Evolutionary conservation across 2,113 vertebrate genomes (phyloP).

Genomic region (Neolamprologus tretocephalus): DNA sequence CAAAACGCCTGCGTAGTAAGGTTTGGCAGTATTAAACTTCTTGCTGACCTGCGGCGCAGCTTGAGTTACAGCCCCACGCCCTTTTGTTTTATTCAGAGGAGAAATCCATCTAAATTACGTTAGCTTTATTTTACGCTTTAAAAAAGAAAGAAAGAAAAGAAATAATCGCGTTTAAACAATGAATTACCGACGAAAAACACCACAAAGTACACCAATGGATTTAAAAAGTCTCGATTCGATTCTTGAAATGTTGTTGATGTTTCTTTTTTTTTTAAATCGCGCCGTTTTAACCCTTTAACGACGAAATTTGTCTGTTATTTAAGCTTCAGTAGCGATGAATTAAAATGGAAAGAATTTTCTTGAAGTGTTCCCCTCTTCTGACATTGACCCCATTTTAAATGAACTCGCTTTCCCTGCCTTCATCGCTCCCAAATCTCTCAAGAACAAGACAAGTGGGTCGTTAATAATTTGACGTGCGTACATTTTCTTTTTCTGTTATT

Average conservation of each 20-base stretch:
- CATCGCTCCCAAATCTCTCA: conserved; percentile 17
- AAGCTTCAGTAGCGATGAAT: not conserved
- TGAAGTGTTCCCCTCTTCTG: not conserved
- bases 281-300: not conserved
- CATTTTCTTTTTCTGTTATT: conserved; percentile 31
- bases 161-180: not conserved
- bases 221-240: not conserved
- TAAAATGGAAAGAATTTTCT: not conserved
- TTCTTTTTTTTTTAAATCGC: accelerated
- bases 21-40: conserved; percentile 22
- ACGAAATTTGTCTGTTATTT: not conserved
- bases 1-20: conserved; percentile 35
- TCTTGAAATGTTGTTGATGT: not conserved
- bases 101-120: not conserved
- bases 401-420: conserved; percentile 36
- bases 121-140: not conserved
- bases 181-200: not conserved
- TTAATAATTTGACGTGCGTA: conserved; percentile 40
- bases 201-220: not conserved
- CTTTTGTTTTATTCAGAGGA: conserved; percentile 9
- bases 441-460: conserved; percentile 41
- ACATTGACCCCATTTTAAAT: conserved; percentile 19
- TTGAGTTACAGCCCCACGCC: not conserved
- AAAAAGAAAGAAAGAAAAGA: not conserved
- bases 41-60: conserved; percentile 6